Evolutionary conservation across 2,888 invertebrate species (phyloP).

Genomic region (Pollenia amentaria): DNA sequence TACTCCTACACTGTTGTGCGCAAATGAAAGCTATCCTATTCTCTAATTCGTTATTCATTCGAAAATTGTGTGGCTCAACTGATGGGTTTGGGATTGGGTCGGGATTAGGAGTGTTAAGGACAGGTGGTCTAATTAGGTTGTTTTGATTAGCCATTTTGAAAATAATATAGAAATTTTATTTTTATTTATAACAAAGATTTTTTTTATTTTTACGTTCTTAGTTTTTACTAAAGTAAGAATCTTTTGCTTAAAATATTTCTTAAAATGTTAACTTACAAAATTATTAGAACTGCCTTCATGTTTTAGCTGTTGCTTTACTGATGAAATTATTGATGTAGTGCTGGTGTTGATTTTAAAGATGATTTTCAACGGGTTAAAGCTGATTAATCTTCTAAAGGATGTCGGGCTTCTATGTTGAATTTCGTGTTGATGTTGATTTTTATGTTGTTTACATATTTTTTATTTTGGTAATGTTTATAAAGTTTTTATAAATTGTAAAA

Average conservation of each 20-base stretch:
- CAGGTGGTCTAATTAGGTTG: neutral
- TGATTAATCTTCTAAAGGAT: neutral
- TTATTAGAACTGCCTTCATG: neutral
- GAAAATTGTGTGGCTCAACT: conserved; percentile 1
- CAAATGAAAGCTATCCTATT: conserved; percentile 16
- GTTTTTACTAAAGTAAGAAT: neutral
- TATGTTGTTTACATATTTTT: neutral
- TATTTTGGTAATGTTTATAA: too few species aligned
- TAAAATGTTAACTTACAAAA: neutral
- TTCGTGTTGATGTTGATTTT: neutral
- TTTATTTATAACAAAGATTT: conserved; percentile 1
- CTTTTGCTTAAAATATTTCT: conserved; percentile 5
- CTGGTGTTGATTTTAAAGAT: too few species aligned
- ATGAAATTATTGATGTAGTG: too few species aligned
- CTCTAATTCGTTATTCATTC: conserved; percentile 14
- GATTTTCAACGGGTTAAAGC: neutral
- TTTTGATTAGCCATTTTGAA: neutral
- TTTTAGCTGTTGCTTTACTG: too few species aligned
- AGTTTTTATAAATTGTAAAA: too few species aligned
- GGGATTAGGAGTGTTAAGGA: neutral
- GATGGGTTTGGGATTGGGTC: neutral
- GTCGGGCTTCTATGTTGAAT: neutral
- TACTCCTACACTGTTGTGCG: conserved; percentile 22
- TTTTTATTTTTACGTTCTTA: neutral
- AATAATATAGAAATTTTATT: neutral